phyloP scores from a whole-genome alignment of 2,888 invertebrate genomes.

The Serrognathus titanus region DNA sequence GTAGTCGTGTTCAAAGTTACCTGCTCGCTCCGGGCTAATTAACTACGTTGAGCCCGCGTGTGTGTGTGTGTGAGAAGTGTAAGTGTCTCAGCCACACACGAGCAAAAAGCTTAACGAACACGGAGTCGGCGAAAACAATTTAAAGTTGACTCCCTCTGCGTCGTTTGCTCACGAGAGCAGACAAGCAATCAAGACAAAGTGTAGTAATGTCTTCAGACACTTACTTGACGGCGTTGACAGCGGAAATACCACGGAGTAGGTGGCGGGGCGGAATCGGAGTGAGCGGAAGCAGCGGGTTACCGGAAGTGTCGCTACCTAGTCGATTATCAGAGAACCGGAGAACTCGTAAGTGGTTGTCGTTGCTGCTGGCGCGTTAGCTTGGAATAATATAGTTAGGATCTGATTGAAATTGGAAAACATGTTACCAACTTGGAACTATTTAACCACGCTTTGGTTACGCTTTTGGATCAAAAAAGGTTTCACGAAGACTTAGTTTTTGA shows the following conservation, averaged over 20 bases:
- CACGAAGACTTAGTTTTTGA: too few species aligned
- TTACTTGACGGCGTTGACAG: neutral
- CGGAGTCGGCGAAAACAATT: neutral
- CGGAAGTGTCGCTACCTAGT: slow-evolving; percentile 8
- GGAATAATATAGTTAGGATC: slow-evolving; percentile 6
- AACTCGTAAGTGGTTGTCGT: slow-evolving; percentile 2
- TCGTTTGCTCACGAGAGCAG: neutral
- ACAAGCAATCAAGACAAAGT: slow-evolving; percentile 6
- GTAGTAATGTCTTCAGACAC: slow-evolving; percentile 5
- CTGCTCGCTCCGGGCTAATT: neutral
- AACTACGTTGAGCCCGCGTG: neutral
- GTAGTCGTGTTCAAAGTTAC: too few species aligned
- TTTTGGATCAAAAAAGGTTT: too few species aligned
- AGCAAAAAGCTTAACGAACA: neutral
- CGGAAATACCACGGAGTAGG: neutral
- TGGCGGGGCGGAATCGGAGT: neutral
- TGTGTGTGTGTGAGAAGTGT: neutral
- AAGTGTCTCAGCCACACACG: neutral
- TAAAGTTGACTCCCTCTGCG: neutral
- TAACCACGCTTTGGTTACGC: too few species aligned
- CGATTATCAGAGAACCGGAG: slow-evolving; percentile 2
- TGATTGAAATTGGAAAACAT: slow-evolving; percentile 2
- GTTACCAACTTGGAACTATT: too few species aligned
- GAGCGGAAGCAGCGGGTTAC: slow-evolving; percentile 1
- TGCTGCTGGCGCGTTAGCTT: neutral